Evolutionary conservation across 1,140 invertebrate species (phyloP), one percentile per base, ranked within the genome.

Genomic region (Ostrea edulis): DNA sequence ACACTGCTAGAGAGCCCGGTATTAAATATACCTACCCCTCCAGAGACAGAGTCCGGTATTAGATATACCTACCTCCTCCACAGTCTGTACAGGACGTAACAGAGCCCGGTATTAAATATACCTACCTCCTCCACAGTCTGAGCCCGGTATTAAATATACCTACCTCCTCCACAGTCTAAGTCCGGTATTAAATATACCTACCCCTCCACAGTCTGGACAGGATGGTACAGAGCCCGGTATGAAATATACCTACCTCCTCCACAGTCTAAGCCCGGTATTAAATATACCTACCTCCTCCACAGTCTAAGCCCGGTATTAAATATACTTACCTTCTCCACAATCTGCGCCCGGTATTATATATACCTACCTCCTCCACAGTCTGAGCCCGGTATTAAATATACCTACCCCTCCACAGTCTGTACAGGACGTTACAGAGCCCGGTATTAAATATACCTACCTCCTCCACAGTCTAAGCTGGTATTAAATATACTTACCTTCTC

Each of bases 11-110:
- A 44, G 35, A 44, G 1, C 35, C 35, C 2, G 35, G 35, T 44
- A 44, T n/a, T n/a, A n/a, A n/a, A n/a, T n/a, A n/a, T n/a, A n/a
- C n/a, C n/a, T n/a, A n/a, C n/a, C n/a, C n/a, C n/a, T n/a, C n/a
- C n/a, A n/a, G n/a, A n/a, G n/a, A n/a, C n/a, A 44, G 55, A n/a
- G 14, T 3, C 11, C 9, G 3, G 3, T 29, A 62, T 62, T 14
- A 84, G 35, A 55, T 77, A 1, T 17, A 68, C 86, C 87, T 86
- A 95, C 96, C 89, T 96, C 94, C 88, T 95, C 89, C 9, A 96
- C 90, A 54, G 94, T 94, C 92, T 96, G 95, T 20, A 95, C 92
- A 51, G 96, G 96, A n/a, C n/a, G n/a, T n/a, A n/a, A n/a, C n/a
- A 44, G 55, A n/a, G 14, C 12, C 11, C 9, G 3, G 3, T 29